A percentile compares a stretch with the other conserved stretches of the same genome.
Conservation (phyloP, 2,797 vertebrate genomes). For the Xenentodon cancila region DNA sequence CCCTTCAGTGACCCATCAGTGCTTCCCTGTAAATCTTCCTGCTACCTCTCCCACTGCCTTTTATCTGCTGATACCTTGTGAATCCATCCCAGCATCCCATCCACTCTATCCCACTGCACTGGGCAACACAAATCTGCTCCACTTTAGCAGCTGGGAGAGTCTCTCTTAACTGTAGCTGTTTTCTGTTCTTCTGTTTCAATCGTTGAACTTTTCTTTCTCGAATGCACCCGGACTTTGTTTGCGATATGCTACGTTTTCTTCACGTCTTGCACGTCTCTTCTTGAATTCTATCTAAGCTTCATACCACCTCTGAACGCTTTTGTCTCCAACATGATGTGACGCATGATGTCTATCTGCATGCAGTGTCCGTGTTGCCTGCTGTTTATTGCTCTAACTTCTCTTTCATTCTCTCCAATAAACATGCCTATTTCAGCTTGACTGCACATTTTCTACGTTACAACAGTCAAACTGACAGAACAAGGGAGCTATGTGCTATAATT, state of each 20-base stretch:
- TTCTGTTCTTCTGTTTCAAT: constrained; percentile 18
- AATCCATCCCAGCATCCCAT: too few species aligned
- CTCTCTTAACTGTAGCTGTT: constrained; percentile 20
- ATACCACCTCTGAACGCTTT: constrained; percentile 12
- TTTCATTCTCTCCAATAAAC: constrained; percentile 44
- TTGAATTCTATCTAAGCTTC: constrained; percentile 17
- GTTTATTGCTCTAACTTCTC: constrained; percentile 41
- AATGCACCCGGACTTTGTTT: constrained; percentile 20
- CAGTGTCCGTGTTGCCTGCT: constrained; percentile 23
- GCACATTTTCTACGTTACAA: constrained; percentile 28
- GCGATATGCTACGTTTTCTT: constrained; percentile 13
- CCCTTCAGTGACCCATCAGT: constrained; percentile 14
- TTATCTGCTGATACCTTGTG: not conserved
- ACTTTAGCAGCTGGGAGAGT: constrained; percentile 32
- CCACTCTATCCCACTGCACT: constrained; percentile 22
- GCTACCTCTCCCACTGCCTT: constrained; percentile 13
- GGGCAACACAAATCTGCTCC: constrained; percentile 43
- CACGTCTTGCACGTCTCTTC: constrained; percentile 1
- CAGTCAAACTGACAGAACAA: constrained; percentile 43
- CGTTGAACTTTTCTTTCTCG: constrained; percentile 16
- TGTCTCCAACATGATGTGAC: constrained; percentile 16
- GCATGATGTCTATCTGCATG: constrained; percentile 30
- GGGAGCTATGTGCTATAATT: constrained; percentile 34
- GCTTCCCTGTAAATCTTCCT: constrained; percentile 35
- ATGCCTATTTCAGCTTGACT: constrained; percentile 36